Evolutionary conservation across 2,797 vertebrate species (phyloP).

Genomic region (Mastacembelus armatus): DNA sequence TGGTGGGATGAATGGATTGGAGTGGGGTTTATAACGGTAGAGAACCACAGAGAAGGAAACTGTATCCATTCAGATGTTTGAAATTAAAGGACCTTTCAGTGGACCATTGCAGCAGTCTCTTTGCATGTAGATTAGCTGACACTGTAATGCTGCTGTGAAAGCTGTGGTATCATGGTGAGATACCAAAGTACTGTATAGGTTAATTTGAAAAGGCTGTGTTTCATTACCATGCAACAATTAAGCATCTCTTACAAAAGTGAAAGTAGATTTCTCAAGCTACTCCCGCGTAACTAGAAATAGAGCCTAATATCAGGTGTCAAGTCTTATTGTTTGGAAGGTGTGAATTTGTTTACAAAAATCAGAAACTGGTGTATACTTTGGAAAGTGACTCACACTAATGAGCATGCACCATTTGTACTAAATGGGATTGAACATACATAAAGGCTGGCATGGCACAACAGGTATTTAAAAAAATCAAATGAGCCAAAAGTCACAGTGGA

Average conservation of each 20-base stretch:
- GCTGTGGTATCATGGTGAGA: neutral
- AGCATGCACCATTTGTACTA: neutral
- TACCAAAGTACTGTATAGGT: neutral
- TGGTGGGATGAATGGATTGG: conserved; percentile 50
- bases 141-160: conserved; percentile 29
- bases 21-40: conserved; percentile 55
- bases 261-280: conserved; percentile 7
- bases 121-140: conserved; percentile 1
- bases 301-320: too few species aligned
- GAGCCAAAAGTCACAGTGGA: neutral
- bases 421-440: neutral
- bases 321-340: too few species aligned
- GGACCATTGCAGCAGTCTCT: conserved; percentile 14
- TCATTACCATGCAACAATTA: neutral
- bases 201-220: conserved; percentile 6
- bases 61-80: conserved; percentile 42
- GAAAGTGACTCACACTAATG: neutral
- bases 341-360: too few species aligned
- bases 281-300: too few species aligned
- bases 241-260: neutral
- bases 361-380: neutral
- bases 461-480: neutral
- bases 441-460: neutral
- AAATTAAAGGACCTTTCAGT: conserved; percentile 48
- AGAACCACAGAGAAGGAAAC: conserved; percentile 39